Base-by-base conservation (phyloP, 2,888 invertebrate genomes). In the Brachylomia viminalis region DNA sequence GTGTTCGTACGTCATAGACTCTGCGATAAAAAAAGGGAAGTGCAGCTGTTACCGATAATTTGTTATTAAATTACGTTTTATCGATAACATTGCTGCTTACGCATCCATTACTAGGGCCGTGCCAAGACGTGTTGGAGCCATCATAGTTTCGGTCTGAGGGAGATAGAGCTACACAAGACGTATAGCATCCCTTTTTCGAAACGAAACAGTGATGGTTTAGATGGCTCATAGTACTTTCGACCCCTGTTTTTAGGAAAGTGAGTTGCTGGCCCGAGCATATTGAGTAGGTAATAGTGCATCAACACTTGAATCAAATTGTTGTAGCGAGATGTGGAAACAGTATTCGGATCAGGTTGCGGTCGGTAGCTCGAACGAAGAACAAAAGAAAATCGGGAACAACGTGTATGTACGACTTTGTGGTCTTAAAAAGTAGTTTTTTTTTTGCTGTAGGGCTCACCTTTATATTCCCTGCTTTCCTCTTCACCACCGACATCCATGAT, bases 311-410 rank as follows among this genome's bases (percentile, higher is more conserved):
- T 58, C 38, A 72, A 64, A 52, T 79, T 83, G 52, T 83, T 83
- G 52, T 80, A 80, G 79, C 58, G 54, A 54, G 23, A 59, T 49
- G 30, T 83, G 84, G 80, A 68, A 79, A 79, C 15, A 45, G 27
- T 42, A 66, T 54, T n/a, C 71, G 10, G 70, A 66, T 49, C 58
- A 54, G 23, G 5, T 11, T 11, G 54, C 59, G 23, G 65, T 59
- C 20, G 58, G 79, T 65, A 70, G 59, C 65, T 79, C 84, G 45
- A 27, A 75, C 11, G 75, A 82, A 64, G 76, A 58, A 75, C 56
- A 27, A 58, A 64, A 27, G 20, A 33, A 20, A 27, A 42, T 8
- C 20, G 30, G 23, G 27, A 70, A 33, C 11, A 66, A 65, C 17
- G 65, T 49, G 79, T 80, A 83, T 33, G 80, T 80, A 80, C 64